Evolutionary conservation across 2,888 invertebrate genomes (phyloP), one percentile per base, ranked within the genome.

Genomic region (Octonoba sinensis): DNA sequence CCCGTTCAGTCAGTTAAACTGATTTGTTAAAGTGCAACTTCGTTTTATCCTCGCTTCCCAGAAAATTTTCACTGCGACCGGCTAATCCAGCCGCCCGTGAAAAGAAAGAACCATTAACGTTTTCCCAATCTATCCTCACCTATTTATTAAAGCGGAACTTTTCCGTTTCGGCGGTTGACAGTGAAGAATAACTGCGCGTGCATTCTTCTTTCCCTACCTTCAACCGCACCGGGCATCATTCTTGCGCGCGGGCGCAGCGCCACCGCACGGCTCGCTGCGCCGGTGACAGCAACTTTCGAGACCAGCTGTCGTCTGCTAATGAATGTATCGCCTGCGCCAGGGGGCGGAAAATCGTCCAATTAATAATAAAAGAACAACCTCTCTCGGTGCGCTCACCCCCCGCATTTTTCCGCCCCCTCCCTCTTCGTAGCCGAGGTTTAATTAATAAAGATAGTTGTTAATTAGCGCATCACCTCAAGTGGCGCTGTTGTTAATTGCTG

Each of bases 361-460:
- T 81, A 81, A 81, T 81, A 81, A 81, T 73, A 79, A 79, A 81
- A 81, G 81, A 81, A 81, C 74, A 81, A 81, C 70, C 74, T 81
- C 51, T 69, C 44, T 70, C 57, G 54, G 62, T 57, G 27, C 69
- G 62, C 67, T 60, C 47, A 56, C 47, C 65, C 70, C 36, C 16
- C 11, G 3, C 24, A 16, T 62, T 57, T 46, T 67, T 81, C 73
- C 56, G 54, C 62, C 51, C 62, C 65, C 46, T 27, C 64, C 64
- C 16, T 24, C 65, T 13, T 0, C 18, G 44, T 22, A 24, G 24
- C 46, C 22, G 74, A 27, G 74, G 74, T 81, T 81, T 81, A 81
- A 81, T 81, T 81, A 81, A 81, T 81, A 81, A 81, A 81, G 81
- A 81, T 75, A 81, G 74, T 75, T 81, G 81, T 81, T 74, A 74